Conservation (phyloP, 2,888 invertebrate genomes). For the Ommatoiulus sabulosus region DNA sequence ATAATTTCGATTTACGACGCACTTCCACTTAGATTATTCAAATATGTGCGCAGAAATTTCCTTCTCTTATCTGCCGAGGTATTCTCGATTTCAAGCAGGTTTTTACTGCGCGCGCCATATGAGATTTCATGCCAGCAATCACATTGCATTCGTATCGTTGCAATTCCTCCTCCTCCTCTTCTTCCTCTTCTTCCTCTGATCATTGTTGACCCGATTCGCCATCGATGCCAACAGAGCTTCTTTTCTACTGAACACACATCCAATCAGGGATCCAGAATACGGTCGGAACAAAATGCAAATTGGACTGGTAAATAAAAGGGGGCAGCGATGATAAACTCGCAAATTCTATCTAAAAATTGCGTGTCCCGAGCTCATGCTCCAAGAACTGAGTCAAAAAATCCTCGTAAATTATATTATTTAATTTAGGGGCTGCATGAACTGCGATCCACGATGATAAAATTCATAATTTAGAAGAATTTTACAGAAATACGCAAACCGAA, state of each 20-base stretch:
- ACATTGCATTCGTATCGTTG: slow-evolving; percentile 34
- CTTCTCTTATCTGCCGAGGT: slow-evolving; percentile 46
- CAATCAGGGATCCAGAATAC: slow-evolving; percentile 13
- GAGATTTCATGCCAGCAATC: slow-evolving; percentile 45
- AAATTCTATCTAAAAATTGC: not conserved
- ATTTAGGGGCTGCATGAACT: too few relatives aligned
- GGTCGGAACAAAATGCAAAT: not conserved
- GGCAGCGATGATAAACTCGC: not conserved
- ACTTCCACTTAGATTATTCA: slow-evolving; percentile 48
- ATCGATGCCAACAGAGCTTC: not conserved
- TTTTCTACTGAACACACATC: not conserved
- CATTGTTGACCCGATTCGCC: slow-evolving; percentile 25
- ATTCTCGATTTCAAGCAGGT: slow-evolving; percentile 35
- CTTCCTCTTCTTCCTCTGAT: not conserved
- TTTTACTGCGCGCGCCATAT: slow-evolving; percentile 25
- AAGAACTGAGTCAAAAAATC: too few relatives aligned
- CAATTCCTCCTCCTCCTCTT: too few relatives aligned
- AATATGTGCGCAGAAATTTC: slow-evolving; percentile 45
- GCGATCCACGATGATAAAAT: too few relatives aligned
- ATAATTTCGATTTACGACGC: slow-evolving; percentile 48
- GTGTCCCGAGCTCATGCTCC: not conserved
- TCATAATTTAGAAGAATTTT: too few relatives aligned
- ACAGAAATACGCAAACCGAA: too few relatives aligned
- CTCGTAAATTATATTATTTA: too few relatives aligned
- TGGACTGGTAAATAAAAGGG: not conserved